Evolutionary conservation across 2,797 vertebrate species (phyloP).

Genomic region (Oreortyx pictus): DNA sequence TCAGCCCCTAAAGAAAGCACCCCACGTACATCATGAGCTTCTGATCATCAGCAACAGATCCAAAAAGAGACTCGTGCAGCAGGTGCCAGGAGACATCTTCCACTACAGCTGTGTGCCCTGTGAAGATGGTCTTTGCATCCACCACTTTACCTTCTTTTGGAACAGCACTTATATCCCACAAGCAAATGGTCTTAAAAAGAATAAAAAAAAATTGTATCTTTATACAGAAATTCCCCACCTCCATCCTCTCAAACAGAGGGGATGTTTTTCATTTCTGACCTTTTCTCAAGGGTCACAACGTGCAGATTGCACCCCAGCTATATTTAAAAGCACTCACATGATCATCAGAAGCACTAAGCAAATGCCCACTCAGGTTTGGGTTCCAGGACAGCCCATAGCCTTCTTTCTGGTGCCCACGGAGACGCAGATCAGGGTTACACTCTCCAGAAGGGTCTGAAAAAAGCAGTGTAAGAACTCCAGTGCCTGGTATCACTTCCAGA

Average conservation of each 20-base stretch:
- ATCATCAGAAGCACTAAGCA: constrained; percentile 97
- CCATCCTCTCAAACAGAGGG: neutral
- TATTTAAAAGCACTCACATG: constrained; percentile 83
- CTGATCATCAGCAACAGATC: constrained; percentile 96
- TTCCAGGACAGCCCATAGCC: constrained; percentile 99
- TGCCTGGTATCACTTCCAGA: neutral
- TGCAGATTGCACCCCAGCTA: neutral
- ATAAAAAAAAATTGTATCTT: neutral
- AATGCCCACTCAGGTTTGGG: constrained; percentile 94
- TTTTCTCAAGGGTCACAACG: neutral
- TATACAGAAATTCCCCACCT: neutral
- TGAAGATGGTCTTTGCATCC: constrained; percentile 98
- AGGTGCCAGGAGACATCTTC: constrained; percentile 98
- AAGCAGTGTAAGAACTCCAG: neutral
- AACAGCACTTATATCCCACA: constrained; percentile 97
- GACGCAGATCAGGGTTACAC: constrained; percentile 93
- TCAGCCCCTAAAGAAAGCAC: neutral
- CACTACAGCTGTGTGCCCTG: constrained; percentile 96
- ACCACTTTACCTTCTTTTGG: constrained; percentile 98
- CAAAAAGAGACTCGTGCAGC: constrained; percentile 95
- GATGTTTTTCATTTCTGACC: neutral
- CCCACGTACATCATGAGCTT: constrained; percentile 95
- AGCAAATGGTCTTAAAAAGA: constrained; percentile 90
- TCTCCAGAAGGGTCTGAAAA: constrained; percentile 94
- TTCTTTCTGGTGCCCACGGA: constrained; percentile 97